Base-by-base conservation (phyloP, 1,140 invertebrate species). In the Solenopsis invicta region DNA sequence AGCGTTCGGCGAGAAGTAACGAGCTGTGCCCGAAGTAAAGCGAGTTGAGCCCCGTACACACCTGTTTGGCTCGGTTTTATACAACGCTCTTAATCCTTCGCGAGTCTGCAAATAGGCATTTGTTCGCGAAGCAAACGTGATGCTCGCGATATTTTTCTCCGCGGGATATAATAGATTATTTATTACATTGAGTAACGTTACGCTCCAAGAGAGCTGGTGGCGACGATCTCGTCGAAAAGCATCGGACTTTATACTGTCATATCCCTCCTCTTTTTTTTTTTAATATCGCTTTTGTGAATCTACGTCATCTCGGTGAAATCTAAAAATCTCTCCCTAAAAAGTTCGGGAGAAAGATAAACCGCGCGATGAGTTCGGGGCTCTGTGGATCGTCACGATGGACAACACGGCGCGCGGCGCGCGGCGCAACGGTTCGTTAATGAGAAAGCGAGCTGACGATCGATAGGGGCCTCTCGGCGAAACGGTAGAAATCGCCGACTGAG, bases 381-480 rank as follows among this genome's bases (percentile, higher is more conserved):
- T 74, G 80, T 48, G 54, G 54, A 61, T 37, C n/a, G 52, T 24
- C 52, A 24, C 41, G 41, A 16, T 16, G 69, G 24, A 37, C 61
- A 75, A 62, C 67, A 54, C 13, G 48, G 37, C 34, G n/a, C n/a
- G n/a, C n/a, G n/a, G n/a, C n/a, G n/a, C n/a, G n/a, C n/a, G n/a
- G n/a, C n/a, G n/a, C n/a, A n/a, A n/a, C n/a, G 48, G 41, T 69
- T 61, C 54, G 41, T 56, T 75, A 74, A 84, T 84, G 80, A 84
- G 80, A 84, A 74, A 74, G 69, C 61, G 48, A 71, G 37, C 10
- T 8, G n/a, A 34, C 29, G n/a, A 89, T 89, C 88, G 71, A 89
- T 89, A 71, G 56, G 50, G 67, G 61, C 52, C 29, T 41, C 52
- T 48, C n/a, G 66, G n/a, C 34, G 71, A 84, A 50, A 61, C 50